These are phyloP conservation scores for Maniola hyperantus DNA, from an alignment of 2,888 invertebrate species.

Conservation along the genomic window DNA sequence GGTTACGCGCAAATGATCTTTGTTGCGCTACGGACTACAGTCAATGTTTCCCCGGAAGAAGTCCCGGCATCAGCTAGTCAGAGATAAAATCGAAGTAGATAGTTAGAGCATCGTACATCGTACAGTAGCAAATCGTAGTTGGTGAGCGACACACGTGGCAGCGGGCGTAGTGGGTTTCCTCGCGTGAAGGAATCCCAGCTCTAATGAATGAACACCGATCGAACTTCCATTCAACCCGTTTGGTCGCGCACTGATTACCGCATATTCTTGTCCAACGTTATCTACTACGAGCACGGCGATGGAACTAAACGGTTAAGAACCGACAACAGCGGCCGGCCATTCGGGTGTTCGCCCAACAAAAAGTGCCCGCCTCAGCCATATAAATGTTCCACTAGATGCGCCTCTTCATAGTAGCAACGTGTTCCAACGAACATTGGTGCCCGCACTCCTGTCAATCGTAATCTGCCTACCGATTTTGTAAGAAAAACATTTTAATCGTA, in stretches of 20 bases:
- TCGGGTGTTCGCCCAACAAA: conserved; percentile 60
- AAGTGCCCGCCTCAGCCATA: conserved; percentile 50
- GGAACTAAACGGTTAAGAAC: conserved; percentile 54
- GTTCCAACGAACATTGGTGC: no score
- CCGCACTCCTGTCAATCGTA: no score
- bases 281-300: conserved; percentile 63
- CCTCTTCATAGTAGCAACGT: no score
- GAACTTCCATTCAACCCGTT: conserved; percentile 75
- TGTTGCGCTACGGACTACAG: not conserved
- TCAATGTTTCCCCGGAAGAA: not conserved
- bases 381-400: no score
- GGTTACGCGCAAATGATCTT: not conserved
- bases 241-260: conserved; percentile 79
- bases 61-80: no score
- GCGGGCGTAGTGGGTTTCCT: conserved; percentile 39
- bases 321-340: conserved; percentile 47
- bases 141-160: conserved; percentile 42
- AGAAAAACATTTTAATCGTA: no score
- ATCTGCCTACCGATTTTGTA: no score
- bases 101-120: not conserved
- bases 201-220: conserved; percentile 72
- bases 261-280: conserved; percentile 74
- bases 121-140: conserved; percentile 18
- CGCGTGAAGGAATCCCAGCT: conserved; percentile 75
- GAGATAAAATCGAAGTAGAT: not conserved